Percentiles rank a stretch among this genome's conserved stretches.
phyloP scores from a whole-genome alignment of 92 coral and sea anemone genomes.

The Parazoanthus atlanticus region DNA sequence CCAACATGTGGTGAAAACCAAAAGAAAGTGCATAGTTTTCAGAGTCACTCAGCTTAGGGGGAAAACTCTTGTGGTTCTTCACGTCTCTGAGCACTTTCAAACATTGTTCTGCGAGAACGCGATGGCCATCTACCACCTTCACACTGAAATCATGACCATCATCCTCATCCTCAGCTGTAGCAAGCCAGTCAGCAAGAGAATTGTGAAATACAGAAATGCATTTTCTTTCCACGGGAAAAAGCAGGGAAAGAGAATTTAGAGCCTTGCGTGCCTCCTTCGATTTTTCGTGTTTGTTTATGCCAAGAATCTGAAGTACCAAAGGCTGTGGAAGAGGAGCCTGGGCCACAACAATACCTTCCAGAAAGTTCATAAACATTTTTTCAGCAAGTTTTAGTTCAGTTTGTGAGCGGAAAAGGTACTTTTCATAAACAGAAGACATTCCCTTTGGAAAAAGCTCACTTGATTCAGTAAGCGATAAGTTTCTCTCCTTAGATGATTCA shows the following conservation, averaged over 20 bases:
- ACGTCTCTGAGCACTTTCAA: not conserved
- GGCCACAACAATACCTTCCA: not conserved
- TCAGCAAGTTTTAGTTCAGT: not conserved
- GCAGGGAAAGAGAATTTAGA: not conserved
- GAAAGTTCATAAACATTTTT: not conserved
- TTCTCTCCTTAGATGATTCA: not conserved
- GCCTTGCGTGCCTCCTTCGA: not conserved
- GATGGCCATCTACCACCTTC: not conserved
- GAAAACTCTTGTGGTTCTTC: not conserved
- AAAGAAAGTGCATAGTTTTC: not conserved
- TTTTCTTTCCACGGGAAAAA: not conserved
- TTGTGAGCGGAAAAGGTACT: not conserved
- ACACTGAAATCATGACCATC: not conserved
- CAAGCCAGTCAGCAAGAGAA: not conserved
- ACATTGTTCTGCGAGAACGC: not conserved
- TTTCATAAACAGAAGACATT: too few species aligned
- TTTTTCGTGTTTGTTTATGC: not conserved
- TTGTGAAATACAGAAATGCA: not conserved
- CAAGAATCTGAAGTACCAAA: too few species aligned
- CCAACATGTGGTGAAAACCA: not conserved
- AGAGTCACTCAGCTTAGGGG: not conserved
- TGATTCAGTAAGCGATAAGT: not conserved
- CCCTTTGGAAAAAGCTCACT: not conserved
- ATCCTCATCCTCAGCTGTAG: too few species aligned
- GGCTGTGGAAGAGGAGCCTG: too few species aligned